phyloP scores from a whole-genome alignment of 2,888 invertebrate species.

The Scaeva pyrastri region DNA sequence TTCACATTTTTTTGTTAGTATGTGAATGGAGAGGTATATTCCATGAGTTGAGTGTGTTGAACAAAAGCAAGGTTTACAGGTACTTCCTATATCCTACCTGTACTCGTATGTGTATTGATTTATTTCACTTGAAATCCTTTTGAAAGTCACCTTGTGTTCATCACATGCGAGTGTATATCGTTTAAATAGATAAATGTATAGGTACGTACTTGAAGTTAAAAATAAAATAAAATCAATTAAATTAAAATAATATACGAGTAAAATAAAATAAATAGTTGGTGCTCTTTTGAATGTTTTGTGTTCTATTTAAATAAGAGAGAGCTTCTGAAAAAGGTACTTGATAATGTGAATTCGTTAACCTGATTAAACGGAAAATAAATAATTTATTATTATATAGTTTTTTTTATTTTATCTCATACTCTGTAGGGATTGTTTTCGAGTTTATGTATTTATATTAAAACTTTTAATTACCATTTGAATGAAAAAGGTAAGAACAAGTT shows the following conservation, averaged over 20 bases:
- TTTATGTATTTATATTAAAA: too few species aligned
- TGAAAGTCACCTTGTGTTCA: background rate
- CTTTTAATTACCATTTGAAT: too few species aligned
- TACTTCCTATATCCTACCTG: too few species aligned
- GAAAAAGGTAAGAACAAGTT: too few species aligned
- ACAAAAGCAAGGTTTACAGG: background rate
- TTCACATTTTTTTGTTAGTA: too few species aligned
- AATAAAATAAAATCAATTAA: background rate
- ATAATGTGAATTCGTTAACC: background rate
- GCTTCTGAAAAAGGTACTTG: background rate
- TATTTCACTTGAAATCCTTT: slow-evolving; percentile 9
- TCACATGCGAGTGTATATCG: background rate
- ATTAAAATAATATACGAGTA: too few species aligned
- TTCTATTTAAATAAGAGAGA: background rate
- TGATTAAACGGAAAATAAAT: background rate
- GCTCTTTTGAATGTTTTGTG: background rate
- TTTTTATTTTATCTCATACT: too few species aligned
- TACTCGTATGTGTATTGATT: slow-evolving; percentile 18
- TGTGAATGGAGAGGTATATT: too few species aligned
- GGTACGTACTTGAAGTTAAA: background rate
- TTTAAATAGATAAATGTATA: background rate
- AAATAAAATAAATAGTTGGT: too few species aligned
- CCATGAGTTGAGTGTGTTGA: background rate
- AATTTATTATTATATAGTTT: too few species aligned
- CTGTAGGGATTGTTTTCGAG: too few species aligned